Percentiles rank a stretch among this genome's conserved stretches.
phyloP scores from a whole-genome alignment of 2,888 invertebrate species.

The Loripinus fragilis region DNA sequence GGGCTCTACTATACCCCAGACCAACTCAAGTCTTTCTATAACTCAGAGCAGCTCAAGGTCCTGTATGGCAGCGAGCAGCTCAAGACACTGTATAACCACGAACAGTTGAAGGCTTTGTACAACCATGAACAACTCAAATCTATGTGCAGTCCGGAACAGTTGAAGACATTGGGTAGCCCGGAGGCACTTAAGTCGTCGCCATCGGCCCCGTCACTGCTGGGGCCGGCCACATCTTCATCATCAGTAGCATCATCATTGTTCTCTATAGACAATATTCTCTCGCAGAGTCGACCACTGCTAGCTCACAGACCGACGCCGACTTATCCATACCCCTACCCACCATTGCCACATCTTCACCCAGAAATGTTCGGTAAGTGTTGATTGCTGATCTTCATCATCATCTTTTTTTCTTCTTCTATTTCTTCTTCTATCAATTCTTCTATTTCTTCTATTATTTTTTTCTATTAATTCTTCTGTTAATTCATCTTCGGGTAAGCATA shows the following conservation, averaged over 20 bases:
- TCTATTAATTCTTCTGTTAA: too few species aligned
- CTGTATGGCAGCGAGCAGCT: constrained; percentile 55
- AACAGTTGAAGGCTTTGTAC: constrained; percentile 53
- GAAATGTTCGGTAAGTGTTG: constrained; percentile 60
- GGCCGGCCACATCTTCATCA: constrained; percentile 38
- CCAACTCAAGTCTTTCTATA: constrained; percentile 57
- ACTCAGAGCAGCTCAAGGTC: constrained; percentile 52
- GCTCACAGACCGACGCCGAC: constrained; percentile 60
- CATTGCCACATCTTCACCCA: constrained; percentile 49
- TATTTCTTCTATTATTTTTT: too few species aligned
- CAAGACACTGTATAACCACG: constrained; percentile 54
- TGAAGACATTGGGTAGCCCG: constrained; percentile 48
- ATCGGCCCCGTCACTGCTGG: constrained; percentile 42
- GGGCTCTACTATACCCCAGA: constrained; percentile 58
- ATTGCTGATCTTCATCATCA: too few species aligned
- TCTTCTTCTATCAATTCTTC: too few species aligned
- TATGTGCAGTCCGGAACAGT: constrained; percentile 40
- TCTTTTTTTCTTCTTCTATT: too few species aligned
- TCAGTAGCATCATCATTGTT: constrained; percentile 52
- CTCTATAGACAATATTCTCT: constrained; percentile 60
- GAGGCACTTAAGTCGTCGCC: constrained; percentile 54
- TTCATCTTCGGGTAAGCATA: too few species aligned
- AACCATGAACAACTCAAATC: constrained; percentile 46
- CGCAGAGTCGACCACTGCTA: constrained; percentile 57
- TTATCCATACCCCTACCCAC: constrained; percentile 56